Base-by-base conservation (phyloP, 2,888 invertebrate species). In the Hyles lineata region DNA sequence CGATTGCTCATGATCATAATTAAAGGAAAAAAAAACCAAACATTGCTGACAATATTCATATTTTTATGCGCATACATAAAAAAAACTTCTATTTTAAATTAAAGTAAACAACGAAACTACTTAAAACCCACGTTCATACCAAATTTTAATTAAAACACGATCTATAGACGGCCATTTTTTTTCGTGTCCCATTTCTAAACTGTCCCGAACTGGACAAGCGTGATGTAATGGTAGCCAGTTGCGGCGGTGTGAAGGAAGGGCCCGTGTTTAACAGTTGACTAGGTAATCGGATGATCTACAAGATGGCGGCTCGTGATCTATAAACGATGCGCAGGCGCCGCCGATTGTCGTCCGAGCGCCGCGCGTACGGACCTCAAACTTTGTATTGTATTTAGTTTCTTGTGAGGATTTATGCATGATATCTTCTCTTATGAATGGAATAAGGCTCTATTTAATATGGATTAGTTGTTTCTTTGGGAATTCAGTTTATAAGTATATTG, bases 231-330 rank as follows among this genome's bases (percentile, higher is more conserved):
- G 90, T 88, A 89, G 90, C 87, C 76, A 79, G 81, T 79, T 77
- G 74, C 76, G 43, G 43, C 43, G 43, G 43, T 43, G 43, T 43
- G 70, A 69, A 62, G 83, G 81, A 82, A 83, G 82, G 85, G 85
- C 89, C 87, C 84, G 85, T 85, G 85, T 87, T 88, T 88, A 87
- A 88, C 87, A 88, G 90, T 87, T 90, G 89, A 89, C 86, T 90
- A 87, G 90, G 88, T 92, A 91, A 92, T 92, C 92, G 87, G 86
- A 83, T 90, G 87, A 92, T 92, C 90, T 90, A 85, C 85, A 90
- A 90, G 87, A 91, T 89, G 91, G 88, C 88, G 85, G 87, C 78
- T 80, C 76, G 87, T 90, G 90, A 91, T 91, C 92, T 91, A 89
- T 91, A 85, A 85, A 82, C 79, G 88, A 87, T 82, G 87, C 83